Evolutionary conservation across 1,140 invertebrate genomes (phyloP).

Genomic region (Diploscapter pachys): DNA sequence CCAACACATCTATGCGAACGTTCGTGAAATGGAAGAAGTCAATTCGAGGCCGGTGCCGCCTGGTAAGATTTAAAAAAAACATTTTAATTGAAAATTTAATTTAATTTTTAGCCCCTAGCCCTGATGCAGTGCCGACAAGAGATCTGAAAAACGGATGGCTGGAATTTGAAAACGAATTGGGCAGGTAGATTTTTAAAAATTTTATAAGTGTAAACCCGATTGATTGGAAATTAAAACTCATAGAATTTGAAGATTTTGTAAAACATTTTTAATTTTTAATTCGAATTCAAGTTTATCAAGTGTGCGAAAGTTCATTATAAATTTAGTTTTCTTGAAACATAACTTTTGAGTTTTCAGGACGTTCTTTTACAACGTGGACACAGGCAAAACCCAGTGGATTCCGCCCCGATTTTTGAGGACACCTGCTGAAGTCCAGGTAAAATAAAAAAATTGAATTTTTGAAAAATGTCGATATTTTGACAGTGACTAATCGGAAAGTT

Average conservation of each 20-base stretch:
- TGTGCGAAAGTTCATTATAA: no score
- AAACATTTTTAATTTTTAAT: no score
- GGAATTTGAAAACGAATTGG: slow-evolving; percentile 36
- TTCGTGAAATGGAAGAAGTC: slow-evolving; percentile 37
- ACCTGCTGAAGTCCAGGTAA: slow-evolving; percentile 35
- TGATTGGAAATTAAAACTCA: background rate
- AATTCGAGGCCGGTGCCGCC: slow-evolving; percentile 18
- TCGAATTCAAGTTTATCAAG: no score
- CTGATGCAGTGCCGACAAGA: slow-evolving; percentile 23
- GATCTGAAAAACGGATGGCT: slow-evolving; percentile 35
- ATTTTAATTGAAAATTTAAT: slow-evolving; percentile 9
- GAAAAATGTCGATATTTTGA: slow-evolving; percentile 1
- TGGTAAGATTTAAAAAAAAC: background rate
- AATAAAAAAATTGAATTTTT: background rate
- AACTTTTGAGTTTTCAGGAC: background rate
- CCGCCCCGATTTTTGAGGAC: slow-evolving; percentile 36
- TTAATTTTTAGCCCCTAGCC: slow-evolving; percentile 25
- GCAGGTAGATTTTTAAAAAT: slow-evolving; percentile 17
- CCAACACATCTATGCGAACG: slow-evolving; percentile 35
- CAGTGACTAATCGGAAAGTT: slow-evolving; percentile 5
- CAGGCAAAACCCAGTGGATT: slow-evolving; percentile 37
- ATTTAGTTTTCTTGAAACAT: no score
- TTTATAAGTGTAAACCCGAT: no score
- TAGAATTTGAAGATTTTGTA: no score
- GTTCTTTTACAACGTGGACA: slow-evolving; percentile 35